phyloP scores from a whole-genome alignment of 2,113 vertebrate species.

The Leptobrachium leishanense region DNA sequence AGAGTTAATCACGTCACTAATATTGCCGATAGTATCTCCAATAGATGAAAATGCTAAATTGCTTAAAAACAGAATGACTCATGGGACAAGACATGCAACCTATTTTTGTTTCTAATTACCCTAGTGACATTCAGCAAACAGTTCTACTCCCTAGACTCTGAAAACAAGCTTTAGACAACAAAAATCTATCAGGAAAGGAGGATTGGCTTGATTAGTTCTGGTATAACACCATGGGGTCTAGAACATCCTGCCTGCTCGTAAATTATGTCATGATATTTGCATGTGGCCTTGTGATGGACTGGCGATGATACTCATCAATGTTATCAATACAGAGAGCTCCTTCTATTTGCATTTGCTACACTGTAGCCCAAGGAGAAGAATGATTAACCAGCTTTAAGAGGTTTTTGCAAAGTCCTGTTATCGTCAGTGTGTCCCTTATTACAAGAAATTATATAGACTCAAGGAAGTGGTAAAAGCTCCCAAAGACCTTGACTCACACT shows the following conservation, averaged over 20 bases:
- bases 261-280: not conserved
- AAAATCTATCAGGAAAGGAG: not conserved
- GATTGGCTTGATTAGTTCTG: not conserved
- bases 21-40: too few species aligned
- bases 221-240: not conserved
- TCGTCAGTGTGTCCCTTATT: not conserved
- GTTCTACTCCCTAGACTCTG: not conserved
- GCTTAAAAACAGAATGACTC: not conserved
- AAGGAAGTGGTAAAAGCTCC: too few species aligned
- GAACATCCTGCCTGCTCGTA: not conserved
- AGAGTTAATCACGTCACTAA: too few species aligned
- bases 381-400: not conserved
- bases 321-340: not conserved
- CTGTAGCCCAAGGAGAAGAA: not conserved
- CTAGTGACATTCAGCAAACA: not conserved
- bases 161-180: not conserved
- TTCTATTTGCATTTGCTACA: not conserved
- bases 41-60: too few species aligned
- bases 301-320: not conserved
- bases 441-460: too few species aligned
- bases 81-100: not conserved
- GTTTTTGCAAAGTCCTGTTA: not conserved
- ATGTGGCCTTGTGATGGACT: not conserved
- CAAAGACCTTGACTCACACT: too few species aligned
- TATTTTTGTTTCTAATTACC: not conserved